These are phyloP conservation scores for Aplodontia rufa DNA, from an alignment of 2,113 vertebrate species.

Conservation along the genomic window DNA sequence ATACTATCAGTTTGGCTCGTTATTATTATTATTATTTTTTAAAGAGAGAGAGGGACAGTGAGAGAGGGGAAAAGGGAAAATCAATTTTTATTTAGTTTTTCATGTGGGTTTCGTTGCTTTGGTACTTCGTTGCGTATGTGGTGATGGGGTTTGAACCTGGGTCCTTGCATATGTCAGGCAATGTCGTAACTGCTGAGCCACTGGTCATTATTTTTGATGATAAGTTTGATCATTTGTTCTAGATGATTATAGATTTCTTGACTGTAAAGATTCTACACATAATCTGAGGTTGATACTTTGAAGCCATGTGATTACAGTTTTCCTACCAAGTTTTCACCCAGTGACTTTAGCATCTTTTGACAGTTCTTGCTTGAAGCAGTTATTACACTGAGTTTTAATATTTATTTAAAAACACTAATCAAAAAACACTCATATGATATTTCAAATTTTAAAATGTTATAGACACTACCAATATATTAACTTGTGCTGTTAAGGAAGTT, in stretches of 20 bases:
- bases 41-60: too few species aligned
- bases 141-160: too few species aligned
- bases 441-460: not conserved
- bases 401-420: not conserved
- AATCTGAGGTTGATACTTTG: not conserved
- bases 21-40: not conserved
- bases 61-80: too few species aligned
- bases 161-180: too few species aligned
- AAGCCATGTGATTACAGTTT: not conserved
- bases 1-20: not conserved
- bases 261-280: not conserved
- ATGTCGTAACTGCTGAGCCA: too few species aligned
- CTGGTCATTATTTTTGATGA: not conserved
- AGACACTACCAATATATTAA: not conserved
- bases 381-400: not conserved
- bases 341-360: not conserved
- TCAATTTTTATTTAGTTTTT: too few species aligned
- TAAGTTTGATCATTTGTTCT: not conserved
- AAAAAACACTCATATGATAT: not conserved
- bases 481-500: not conserved
- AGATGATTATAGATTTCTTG: not conserved
- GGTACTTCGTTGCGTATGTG: too few species aligned
- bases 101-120: too few species aligned
- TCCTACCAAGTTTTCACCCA: not conserved
- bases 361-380: not conserved